These are phyloP conservation scores for Myoxocephalus aenaeus DNA, from an alignment of 2,797 vertebrate genomes.

Conservation along the genomic window DNA sequence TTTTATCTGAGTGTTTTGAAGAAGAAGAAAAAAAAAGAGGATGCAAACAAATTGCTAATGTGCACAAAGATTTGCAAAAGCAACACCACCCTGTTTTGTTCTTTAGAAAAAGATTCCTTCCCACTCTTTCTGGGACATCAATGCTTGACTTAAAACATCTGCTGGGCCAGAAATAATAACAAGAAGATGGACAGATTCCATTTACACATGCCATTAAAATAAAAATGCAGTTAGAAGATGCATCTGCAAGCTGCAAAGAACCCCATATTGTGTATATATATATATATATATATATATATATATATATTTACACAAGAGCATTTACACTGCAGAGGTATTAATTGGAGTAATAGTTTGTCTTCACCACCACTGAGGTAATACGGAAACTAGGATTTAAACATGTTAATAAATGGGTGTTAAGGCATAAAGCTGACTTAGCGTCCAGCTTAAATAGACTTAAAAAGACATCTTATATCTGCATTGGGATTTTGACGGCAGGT, in stretches of 20 bases:
- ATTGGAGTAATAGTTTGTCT: slow-evolving; percentile 42
- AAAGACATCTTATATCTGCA: slow-evolving; percentile 59
- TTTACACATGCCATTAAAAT: slow-evolving; percentile 53
- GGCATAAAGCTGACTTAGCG: slow-evolving; percentile 48
- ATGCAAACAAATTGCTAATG: slow-evolving; percentile 16
- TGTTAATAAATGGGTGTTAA: slow-evolving; percentile 52
- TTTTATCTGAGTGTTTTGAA: slow-evolving; percentile 11
- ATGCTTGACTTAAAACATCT: slow-evolving; percentile 16
- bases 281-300: slow-evolving; percentile 12
- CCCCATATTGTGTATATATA: slow-evolving; percentile 13
- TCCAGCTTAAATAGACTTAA: slow-evolving; percentile 39
- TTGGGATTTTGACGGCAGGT: slow-evolving; percentile 51
- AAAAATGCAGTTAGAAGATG: slow-evolving; percentile 58
- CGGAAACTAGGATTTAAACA: slow-evolving; percentile 51
- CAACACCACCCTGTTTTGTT: slow-evolving; percentile 55
- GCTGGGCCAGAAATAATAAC: neutral
- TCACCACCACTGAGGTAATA: slow-evolving; percentile 59
- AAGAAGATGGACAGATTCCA: slow-evolving; percentile 15
- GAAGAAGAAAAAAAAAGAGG: neutral
- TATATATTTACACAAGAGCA: slow-evolving; percentile 38
- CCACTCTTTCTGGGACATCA: slow-evolving; percentile 9
- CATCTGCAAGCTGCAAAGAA: slow-evolving; percentile 42
- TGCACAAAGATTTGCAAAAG: slow-evolving; percentile 39
- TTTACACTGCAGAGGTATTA: slow-evolving; percentile 63
- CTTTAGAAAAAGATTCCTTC: neutral